Conservation (phyloP, 2,113 vertebrate genomes). For the Phaethon lepturus region DNA sequence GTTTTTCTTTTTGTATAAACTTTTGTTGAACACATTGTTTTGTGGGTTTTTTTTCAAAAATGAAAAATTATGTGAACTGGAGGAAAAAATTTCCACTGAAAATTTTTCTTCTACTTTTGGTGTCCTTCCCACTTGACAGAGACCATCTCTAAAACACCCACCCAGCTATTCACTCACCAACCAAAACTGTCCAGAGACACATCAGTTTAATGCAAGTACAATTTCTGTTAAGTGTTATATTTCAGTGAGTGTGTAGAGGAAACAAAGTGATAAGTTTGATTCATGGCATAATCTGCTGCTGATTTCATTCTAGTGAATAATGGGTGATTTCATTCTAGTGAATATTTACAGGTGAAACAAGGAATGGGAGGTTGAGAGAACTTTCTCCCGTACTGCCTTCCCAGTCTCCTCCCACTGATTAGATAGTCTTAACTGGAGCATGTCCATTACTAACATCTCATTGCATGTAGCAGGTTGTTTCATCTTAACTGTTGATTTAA, state of each 20-base stretch:
- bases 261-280: not conserved
- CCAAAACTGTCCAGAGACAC: not conserved
- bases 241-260: not conserved
- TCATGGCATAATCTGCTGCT: not conserved
- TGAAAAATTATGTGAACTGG: not conserved
- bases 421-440: not conserved
- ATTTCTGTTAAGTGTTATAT: not conserved
- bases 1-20: not conserved
- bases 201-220: not conserved
- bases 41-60: too few relatives aligned
- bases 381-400: not conserved
- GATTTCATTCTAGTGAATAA: not conserved
- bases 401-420: not conserved
- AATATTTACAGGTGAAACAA: not conserved
- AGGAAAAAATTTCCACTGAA: not conserved
- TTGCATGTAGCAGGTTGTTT: not conserved
- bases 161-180: not conserved
- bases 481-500: not conserved
- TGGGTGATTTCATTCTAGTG: not conserved
- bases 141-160: not conserved
- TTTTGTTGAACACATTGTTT: not conserved
- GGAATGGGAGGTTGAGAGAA: not conserved
- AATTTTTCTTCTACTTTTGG: not conserved
- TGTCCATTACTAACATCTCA: not conserved
- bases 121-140: not conserved